These are phyloP conservation scores for Danionella cerebrum DNA, from an alignment of 2,113 vertebrate species.

Conservation along the genomic window DNA sequence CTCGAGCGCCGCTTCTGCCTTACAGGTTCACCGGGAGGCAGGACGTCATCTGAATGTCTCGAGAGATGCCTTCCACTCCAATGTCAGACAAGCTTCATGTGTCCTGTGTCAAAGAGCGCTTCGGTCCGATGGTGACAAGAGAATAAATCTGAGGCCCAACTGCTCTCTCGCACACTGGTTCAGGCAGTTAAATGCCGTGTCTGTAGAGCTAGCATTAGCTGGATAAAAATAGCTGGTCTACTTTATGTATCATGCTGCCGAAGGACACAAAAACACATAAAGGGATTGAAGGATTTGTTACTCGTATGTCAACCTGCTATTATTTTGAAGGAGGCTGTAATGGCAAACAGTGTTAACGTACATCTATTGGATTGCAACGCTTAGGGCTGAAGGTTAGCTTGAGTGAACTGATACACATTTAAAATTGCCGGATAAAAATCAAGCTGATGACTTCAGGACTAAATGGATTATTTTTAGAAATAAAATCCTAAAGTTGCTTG, in stretches of 20 bases:
- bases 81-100: constrained; percentile 42
- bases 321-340: neutral
- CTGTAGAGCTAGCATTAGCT: constrained; percentile 37
- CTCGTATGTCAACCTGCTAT: neutral
- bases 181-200: constrained; percentile 34
- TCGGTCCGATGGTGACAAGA: constrained; percentile 53
- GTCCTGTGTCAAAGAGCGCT: constrained; percentile 40
- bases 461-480: too few relatives aligned
- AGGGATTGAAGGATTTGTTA: constrained; percentile 5
- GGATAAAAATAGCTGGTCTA: constrained; percentile 25
- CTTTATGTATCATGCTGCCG: constrained; percentile 7
- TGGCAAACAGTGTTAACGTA: too few relatives aligned
- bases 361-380: neutral
- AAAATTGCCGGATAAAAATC: too few relatives aligned
- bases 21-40: constrained; percentile 24
- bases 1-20: neutral
- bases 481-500: too few relatives aligned
- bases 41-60: constrained; percentile 41
- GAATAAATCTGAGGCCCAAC: constrained; percentile 51
- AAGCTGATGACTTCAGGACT: too few relatives aligned
- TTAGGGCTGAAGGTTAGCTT: neutral
- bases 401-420: neutral
- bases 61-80: constrained; percentile 35
- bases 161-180: constrained; percentile 46
- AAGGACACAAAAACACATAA: constrained; percentile 8